Evolutionary conservation across 2,888 invertebrate species (phyloP), one percentile per base, ranked within the genome.

Genomic region (Dasysyrphus tricinctus): DNA sequence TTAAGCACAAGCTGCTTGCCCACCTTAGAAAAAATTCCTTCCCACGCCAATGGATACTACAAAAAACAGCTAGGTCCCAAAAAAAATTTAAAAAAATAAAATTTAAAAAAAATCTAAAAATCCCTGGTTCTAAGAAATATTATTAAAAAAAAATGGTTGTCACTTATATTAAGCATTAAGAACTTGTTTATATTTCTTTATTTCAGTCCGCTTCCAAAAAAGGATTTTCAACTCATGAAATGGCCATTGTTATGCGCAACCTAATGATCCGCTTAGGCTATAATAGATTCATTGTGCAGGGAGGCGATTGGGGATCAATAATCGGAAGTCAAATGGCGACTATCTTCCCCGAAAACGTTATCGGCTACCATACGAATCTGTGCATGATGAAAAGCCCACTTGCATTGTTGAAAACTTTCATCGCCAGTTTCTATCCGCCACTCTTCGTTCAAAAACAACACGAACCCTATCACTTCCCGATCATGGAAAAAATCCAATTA

Each of bases 231-330:
- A 89, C 93, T 0, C 90, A 93, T 0, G 92, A 94, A 88, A 93
- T 94, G 61, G 93, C 93, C 0, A 92, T 93, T 0, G 89, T 94
- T 7, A 91, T 95, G 83, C 93, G 93, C 74, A 94, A 94, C 89
- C 92, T 96, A 14, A 96, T 96, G 95, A 89, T 93, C 24, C 91
- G 95, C 56, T 90, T 96, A 1, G 95, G 95, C 0, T 93, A 93
- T 89, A 89, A 94, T 5, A 93, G 93, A 89, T 96, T 93, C 90
- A 95, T 94, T 89, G 91, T 94, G 0, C 96, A 96, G 89, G 96
- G 95, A 0, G 96, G 96, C 0, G 97, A 97, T 90, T 97, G 96
- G 96, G 97, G 97, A 0, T 92, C 95, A 0, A 57, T 93, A 0
- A 94, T 96, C 19, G 94, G 93, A 0, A 90, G 93, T 0, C 89